Base-by-base conservation (phyloP, 2,888 invertebrate genomes). In the Zygogramma bicolorata region DNA sequence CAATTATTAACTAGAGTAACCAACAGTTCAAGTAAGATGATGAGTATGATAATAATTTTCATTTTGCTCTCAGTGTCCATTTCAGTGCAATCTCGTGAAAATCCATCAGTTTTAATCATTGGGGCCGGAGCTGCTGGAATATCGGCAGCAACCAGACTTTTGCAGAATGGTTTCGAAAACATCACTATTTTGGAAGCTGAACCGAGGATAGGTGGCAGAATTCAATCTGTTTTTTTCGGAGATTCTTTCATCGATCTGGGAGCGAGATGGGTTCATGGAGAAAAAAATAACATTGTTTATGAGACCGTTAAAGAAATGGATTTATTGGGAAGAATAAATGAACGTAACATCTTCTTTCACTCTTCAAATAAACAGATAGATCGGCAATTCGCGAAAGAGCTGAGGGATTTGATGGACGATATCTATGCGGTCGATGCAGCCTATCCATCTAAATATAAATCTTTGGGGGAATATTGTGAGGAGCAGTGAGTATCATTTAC, bases 141-240 rank as follows among this genome's bases (percentile, higher is more conserved):
- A 49, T 88, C 90, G 13, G 89, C 90, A n/a, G 90, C 89, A 8
- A 84, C 86, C 8, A 85, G 85, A 70, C 82, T 91, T 13, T 73
- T 88, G 5, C 85, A 88, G 77, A 86, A 85, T 76, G 88, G 88
- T 13, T 82, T 88, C 13, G 79, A 82, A 27, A 85, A 89, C 79
- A 79, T 91, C 6, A 86, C 82, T 7, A 85, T 91, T 68, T 82
- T 86, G 42, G 86, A 86, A 78, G 86, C 86, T 4, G 83, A 84
- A 78, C 6, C 58, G 3, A 38, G 71, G 34, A 71, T 71, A n/a
- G 71, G 71, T n/a, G 71, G 71, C 7, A 61, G 87, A 63, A 75
- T 85, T n/a, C 49, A 82, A 53, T 81, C 80, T 8, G 77, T 82
- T 5, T 68, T 76, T 40, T 81, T 79, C 65, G 81, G 80, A 22